A percentile compares a stretch with the other conserved stretches of the same genome.
Evolutionary conservation across 2,113 vertebrate species (phyloP).

Genomic region (Heterochromis multidens): DNA sequence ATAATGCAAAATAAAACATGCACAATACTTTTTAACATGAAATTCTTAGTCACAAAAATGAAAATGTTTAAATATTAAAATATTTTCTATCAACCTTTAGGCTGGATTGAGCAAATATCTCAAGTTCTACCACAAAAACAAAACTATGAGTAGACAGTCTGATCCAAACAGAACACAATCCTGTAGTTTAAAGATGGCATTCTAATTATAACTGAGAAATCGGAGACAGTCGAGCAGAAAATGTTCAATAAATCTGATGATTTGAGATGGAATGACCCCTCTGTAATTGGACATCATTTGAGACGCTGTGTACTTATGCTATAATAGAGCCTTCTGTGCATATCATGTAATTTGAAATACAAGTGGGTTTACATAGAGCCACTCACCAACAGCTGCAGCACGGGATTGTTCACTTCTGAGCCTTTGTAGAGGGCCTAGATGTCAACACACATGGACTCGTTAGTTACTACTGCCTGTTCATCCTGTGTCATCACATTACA

Average conservation of each 20-base stretch:
- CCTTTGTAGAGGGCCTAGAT: slow-evolving; percentile 49
- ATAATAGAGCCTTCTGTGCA: background rate
- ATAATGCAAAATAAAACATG: background rate
- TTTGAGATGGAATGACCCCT: too few species aligned
- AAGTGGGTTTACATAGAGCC: background rate
- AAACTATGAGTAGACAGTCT: background rate
- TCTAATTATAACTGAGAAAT: background rate
- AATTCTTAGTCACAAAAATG: background rate
- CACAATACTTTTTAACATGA: background rate
- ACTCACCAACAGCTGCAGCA: slow-evolving; percentile 70
- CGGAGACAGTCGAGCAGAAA: too few species aligned
- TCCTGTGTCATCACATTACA: background rate
- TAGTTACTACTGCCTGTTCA: background rate
- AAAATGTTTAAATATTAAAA: background rate
- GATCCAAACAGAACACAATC: background rate
- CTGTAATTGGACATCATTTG: too few species aligned
- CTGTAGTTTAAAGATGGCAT: background rate
- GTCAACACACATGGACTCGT: background rate
- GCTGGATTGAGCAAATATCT: background rate
- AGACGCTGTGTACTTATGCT: background rate
- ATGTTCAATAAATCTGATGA: too few species aligned
- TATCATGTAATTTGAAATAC: background rate
- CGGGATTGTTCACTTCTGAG: background rate
- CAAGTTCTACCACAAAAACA: background rate
- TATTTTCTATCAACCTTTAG: background rate